Percentiles rank a stretch among this genome's conserved stretches.
These are phyloP conservation scores for Chaitophorus viminalis DNA, from an alignment of 2,888 invertebrate genomes.

Conservation along the genomic window DNA sequence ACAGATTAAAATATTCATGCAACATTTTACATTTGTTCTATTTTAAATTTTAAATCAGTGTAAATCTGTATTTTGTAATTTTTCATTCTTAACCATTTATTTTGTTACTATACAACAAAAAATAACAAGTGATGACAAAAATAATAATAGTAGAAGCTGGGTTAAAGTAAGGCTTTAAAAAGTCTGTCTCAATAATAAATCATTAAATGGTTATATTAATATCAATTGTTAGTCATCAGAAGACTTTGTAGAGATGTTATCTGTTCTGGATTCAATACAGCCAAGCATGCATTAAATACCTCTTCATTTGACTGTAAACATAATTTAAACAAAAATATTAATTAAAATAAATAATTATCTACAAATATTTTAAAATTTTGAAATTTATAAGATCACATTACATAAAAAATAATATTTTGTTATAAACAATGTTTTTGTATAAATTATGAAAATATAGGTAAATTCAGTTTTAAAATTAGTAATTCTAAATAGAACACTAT, in stretches of 20 bases:
- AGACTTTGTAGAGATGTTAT: conserved; percentile 39
- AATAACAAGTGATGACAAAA: conserved; percentile 40
- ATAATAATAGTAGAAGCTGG: conserved; percentile 41
- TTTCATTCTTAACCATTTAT: conserved; percentile 17
- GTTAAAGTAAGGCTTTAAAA: conserved; percentile 19
- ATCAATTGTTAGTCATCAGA: conserved; percentile 35
- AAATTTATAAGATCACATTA: neutral
- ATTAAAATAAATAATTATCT: neutral
- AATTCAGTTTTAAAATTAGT: neutral
- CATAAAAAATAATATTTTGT: neutral
- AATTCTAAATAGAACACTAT: no score
- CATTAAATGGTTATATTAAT: neutral
- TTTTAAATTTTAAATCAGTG: neutral
- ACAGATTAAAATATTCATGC: neutral
- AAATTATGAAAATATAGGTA: neutral
- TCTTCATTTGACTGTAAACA: conserved; percentile 47
- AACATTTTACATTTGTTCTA: neutral
- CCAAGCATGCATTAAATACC: conserved; percentile 48
- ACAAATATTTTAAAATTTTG: neutral
- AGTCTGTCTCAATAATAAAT: conserved; percentile 47
- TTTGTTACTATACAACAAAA: conserved; percentile 57
- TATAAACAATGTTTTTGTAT: neutral
- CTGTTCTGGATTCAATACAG: conserved; percentile 41
- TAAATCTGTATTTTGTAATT: neutral
- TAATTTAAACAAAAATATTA: neutral